Base-by-base conservation (phyloP, 2,113 vertebrate species). In the Festucalex cinctus region DNA sequence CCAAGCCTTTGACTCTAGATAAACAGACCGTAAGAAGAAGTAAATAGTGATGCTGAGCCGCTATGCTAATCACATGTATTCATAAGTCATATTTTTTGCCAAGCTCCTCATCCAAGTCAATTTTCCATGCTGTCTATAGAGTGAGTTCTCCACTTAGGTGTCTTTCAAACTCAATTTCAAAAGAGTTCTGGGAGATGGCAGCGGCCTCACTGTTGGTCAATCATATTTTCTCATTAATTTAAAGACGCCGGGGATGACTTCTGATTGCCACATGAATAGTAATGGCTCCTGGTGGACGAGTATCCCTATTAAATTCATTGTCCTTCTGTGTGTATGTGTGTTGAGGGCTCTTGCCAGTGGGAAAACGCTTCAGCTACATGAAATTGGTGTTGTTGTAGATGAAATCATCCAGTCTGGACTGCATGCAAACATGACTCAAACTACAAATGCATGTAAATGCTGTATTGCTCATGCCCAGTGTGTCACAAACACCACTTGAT, bases 181-280 rank as follows among this genome's bases (percentile, higher is more conserved):
- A 83, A 81, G 78, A 73, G 65, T 80, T 84, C 46, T 65, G 64
- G 63, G 78, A 86, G 79, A 88, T 81, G 74, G 80, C 76, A 41
- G 76, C 63, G 60, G 74, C 82, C 76, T 82, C 73, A 51, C 65
- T 73, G 79, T 78, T 79, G 85, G 84, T 85, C 77, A 68, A 91
- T 91, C 87, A 80, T 74, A 84, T 88, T 89, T 91, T 85, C 79
- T 86, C 83, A 86, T 92, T 89, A 80, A 90, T 88, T 85, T 82
- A 85, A 83, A 85, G 78, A 67, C 60, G 37, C 70, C 48, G 36
- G 77, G 79, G 86, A 88, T 85, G 84, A 79, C 77, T 89, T 86
- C 74, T 53, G 83, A 91, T 92, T 87, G 88, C 48, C 48, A 57
- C 79, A 85, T 88, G 88, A 92, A 91, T 91, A 88, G 90, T 88